Evolutionary conservation across 2,888 invertebrate genomes (phyloP).

Genomic region (Griposia aprilina): DNA sequence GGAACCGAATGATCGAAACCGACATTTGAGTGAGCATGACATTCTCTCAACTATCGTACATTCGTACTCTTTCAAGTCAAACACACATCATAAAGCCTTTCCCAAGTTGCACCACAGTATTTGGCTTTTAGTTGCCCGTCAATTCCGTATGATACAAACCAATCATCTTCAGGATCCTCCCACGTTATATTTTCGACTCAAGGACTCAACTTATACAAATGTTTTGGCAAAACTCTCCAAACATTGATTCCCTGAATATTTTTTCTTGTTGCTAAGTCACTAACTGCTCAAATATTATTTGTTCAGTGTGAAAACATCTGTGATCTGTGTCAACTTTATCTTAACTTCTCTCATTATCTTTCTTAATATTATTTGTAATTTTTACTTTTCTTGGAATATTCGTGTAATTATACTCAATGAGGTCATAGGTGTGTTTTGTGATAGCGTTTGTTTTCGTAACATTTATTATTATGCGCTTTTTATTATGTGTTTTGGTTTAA

Average conservation of each 20-base stretch:
- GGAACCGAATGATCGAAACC: not conserved
- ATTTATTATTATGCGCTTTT: slow-evolving; percentile 18
- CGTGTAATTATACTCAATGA: slow-evolving; percentile 64
- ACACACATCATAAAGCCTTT: not conserved
- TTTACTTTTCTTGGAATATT: slow-evolving; percentile 25
- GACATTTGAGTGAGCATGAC: not conserved
- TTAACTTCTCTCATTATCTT: slow-evolving; percentile 32
- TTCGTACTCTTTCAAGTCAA: not conserved
- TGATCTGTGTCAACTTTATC: slow-evolving; percentile 22
- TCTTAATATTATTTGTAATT: slow-evolving; percentile 21
- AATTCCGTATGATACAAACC: not conserved
- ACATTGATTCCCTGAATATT: not conserved
- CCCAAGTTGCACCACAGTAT: not conserved
- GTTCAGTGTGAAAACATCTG: slow-evolving; percentile 24
- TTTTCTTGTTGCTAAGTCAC: slow-evolving; percentile 12
- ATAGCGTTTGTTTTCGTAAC: slow-evolving; percentile 45
- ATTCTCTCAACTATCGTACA: not conserved
- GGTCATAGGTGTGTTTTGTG: slow-evolving; percentile 57
- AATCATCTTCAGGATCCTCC: not conserved
- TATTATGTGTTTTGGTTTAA: slow-evolving; percentile 12
- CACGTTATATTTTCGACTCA: not conserved
- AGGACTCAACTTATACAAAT: slow-evolving; percentile 5
- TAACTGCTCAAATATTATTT: slow-evolving; percentile 22
- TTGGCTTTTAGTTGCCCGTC: not conserved
- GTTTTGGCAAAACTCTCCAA: slow-evolving; percentile 3